These are phyloP conservation scores for Lampropteryx suffumata DNA, from an alignment of 2,888 invertebrate genomes.

Conservation along the genomic window DNA sequence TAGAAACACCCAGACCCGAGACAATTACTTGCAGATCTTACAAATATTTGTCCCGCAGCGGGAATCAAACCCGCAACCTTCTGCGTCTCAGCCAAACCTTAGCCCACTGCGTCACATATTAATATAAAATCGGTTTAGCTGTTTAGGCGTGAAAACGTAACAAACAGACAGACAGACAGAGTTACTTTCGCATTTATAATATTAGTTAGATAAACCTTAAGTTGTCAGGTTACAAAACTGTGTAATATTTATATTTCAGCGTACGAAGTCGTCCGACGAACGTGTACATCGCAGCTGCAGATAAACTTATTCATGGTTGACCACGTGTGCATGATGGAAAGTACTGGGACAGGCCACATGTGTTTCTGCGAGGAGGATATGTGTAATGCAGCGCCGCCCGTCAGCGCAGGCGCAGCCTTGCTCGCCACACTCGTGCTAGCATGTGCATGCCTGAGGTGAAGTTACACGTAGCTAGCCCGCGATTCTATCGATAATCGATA, in stretches of 20 bases:
- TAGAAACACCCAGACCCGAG: no score
- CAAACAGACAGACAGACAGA: no score
- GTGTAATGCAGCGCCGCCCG: conserved; percentile 86
- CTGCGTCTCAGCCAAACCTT: no score
- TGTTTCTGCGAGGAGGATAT: conserved; percentile 99
- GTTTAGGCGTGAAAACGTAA: no score
- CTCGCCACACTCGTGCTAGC: conserved; percentile 62
- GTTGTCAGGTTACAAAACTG: no score
- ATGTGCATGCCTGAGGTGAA: conserved; percentile 80
- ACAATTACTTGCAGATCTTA: no score
- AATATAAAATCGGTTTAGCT: no score
- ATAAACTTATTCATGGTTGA: conserved; percentile 99
- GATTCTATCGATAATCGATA: conserved; percentile 43
- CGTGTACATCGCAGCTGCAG: conserved; percentile 96
- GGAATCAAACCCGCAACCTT: no score
- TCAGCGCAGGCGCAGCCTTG: conserved; percentile 47
- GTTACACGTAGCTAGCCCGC: conserved; percentile 61
- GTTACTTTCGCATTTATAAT: no score
- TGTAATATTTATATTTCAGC: conserved; percentile 80
- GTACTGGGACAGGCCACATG: conserved; percentile 98
- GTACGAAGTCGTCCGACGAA: conserved; percentile 94
- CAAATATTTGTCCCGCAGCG: no score
- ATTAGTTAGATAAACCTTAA: no score
- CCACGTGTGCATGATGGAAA: conserved; percentile 99
- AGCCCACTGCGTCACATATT: no score